phyloP scores from a whole-genome alignment of 2,113 vertebrate species.

The Cinclus mexicanus region DNA sequence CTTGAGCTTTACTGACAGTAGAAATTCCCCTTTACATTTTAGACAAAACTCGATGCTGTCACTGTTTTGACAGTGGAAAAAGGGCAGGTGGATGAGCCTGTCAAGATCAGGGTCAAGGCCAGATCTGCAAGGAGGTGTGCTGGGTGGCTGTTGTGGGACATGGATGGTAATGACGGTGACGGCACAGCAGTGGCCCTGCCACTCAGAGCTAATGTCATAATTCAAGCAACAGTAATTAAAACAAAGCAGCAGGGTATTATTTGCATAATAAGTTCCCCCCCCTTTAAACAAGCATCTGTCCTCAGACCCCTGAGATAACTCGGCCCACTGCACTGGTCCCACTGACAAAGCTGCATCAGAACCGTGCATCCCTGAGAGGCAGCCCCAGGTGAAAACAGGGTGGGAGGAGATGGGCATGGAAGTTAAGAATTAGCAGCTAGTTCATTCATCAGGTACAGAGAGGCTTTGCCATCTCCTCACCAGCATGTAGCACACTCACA shows the following conservation, averaged over 20 bases:
- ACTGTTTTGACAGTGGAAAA: background rate
- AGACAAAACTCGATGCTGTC: background rate
- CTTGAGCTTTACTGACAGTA: background rate
- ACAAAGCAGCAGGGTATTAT: background rate
- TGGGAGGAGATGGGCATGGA: background rate
- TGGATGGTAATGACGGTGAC: background rate
- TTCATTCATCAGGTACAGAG: background rate
- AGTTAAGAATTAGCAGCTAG: background rate
- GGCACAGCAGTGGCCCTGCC: background rate
- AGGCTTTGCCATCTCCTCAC: background rate
- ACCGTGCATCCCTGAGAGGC: background rate
- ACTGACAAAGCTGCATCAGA: background rate
- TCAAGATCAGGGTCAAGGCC: background rate
- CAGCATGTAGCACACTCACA: background rate
- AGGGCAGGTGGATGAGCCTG: background rate
- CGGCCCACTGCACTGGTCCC: background rate
- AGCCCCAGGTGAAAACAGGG: background rate
- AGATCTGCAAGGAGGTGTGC: background rate
- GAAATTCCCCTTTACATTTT: background rate
- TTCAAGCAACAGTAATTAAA: background rate
- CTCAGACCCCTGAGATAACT: background rate
- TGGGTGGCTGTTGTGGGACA: background rate
- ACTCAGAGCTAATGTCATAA: background rate
- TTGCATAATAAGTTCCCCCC: background rate
- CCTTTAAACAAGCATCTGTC: background rate